These are phyloP conservation scores for Burhinus oedicnemus DNA, from an alignment of 2,113 vertebrate genomes.

Conservation along the genomic window DNA sequence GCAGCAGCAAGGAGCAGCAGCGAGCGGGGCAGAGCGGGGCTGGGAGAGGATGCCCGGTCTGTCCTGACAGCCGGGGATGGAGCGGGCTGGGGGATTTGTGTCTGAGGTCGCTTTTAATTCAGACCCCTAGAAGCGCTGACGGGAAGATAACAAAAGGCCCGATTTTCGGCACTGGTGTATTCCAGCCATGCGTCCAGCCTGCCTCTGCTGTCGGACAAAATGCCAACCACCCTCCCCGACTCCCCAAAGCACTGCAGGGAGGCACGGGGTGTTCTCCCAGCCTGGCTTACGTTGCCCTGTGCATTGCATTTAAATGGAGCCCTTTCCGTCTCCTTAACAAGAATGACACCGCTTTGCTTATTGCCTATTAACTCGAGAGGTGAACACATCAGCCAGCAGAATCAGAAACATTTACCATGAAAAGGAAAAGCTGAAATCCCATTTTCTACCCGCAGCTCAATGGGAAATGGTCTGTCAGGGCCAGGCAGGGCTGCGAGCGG, in stretches of 20 bases:
- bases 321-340: slow-evolving; percentile 42
- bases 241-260: background rate
- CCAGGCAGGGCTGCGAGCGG: background rate
- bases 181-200: background rate
- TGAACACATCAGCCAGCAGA: slow-evolving; percentile 39
- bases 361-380: slow-evolving; percentile 65
- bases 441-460: slow-evolving; percentile 9
- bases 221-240: background rate
- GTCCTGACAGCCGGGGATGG: background rate
- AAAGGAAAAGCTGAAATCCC: slow-evolving; percentile 56
- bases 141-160: background rate
- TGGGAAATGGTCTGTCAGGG: slow-evolving; percentile 33
- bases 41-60: background rate
- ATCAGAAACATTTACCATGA: slow-evolving; percentile 62
- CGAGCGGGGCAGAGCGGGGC: background rate
- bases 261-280: background rate
- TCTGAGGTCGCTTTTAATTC: background rate
- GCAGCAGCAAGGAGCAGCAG: background rate
- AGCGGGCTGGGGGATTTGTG: background rate
- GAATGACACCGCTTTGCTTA: slow-evolving; percentile 34
- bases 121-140: background rate
- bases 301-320: background rate
- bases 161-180: background rate
- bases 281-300: background rate
- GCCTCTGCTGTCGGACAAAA: background rate